Evolutionary conservation across 1,140 invertebrate genomes (phyloP).

Genomic region (Pinna nobilis): DNA sequence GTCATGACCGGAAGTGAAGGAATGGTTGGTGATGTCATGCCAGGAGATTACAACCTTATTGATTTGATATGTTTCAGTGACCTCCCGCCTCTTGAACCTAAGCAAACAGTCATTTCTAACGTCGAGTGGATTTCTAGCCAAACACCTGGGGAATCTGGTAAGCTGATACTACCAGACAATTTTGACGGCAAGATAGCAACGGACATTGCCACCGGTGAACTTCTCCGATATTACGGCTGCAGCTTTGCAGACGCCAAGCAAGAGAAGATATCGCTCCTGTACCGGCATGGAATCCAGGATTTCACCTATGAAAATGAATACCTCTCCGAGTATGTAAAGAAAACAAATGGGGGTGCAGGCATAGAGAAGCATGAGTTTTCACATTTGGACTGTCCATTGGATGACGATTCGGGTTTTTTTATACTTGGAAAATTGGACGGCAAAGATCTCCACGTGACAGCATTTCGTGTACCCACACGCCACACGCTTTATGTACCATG

Average conservation of each 20-base stretch:
- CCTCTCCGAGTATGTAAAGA: constrained; percentile 38
- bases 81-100: constrained; percentile 36
- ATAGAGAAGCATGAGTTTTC: constrained; percentile 44
- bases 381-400: constrained; percentile 45
- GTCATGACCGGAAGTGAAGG: constrained; percentile 39
- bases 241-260: constrained; percentile 34
- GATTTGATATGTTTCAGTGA: constrained; percentile 44
- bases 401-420: constrained; percentile 36
- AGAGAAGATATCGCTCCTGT: constrained; percentile 38
- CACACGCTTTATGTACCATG: constrained; percentile 43
- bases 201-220: constrained; percentile 35
- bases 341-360: constrained; percentile 39
- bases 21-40: constrained; percentile 39
- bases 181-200: constrained; percentile 20
- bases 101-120: constrained; percentile 27
- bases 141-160: constrained; percentile 26
- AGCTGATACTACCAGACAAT: constrained; percentile 23
- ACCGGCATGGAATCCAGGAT: constrained; percentile 42
- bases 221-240: constrained; percentile 38
- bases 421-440: constrained; percentile 34
- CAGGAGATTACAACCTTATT: constrained; percentile 40
- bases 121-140: constrained; percentile 24
- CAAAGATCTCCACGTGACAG: constrained; percentile 41
- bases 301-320: constrained; percentile 44
- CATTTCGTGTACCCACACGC: constrained; percentile 20